phyloP scores from a whole-genome alignment of 2,113 vertebrate genomes.

The Datnioides undecimradiatus region DNA sequence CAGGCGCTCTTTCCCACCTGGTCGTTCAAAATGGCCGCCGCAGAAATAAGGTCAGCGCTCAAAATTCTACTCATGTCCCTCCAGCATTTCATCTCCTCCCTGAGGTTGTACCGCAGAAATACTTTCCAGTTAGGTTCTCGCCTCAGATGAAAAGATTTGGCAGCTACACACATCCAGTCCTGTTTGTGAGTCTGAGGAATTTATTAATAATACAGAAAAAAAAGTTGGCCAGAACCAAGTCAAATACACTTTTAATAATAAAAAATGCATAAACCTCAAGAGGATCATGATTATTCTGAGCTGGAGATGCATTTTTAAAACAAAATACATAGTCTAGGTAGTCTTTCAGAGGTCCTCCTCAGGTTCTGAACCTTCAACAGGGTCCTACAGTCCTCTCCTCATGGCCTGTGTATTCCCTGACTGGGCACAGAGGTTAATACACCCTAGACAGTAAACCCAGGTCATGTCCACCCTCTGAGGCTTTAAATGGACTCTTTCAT shows the following conservation, averaged over 20 bases:
- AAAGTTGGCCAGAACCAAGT: background rate
- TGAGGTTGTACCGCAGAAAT: conserved; percentile 34
- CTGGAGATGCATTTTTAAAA: background rate
- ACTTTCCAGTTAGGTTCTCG: conserved; percentile 36
- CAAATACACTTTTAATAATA: background rate
- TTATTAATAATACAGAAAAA: conserved; percentile 19
- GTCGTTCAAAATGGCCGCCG: conserved; percentile 13
- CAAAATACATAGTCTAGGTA: background rate
- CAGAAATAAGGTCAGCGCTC: conserved; percentile 29
- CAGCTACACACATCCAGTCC: conserved; percentile 7
- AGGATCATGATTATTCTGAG: background rate
- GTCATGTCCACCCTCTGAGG: conserved; percentile 61
- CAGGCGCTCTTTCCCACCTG: conserved; percentile 1
- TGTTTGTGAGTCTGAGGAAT: conserved; percentile 25
- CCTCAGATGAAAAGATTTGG: conserved; percentile 31
- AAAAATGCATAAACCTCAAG: background rate
- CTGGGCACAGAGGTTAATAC: conserved; percentile 50
- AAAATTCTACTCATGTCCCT: conserved; percentile 13
- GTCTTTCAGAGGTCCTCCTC: conserved; percentile 5
- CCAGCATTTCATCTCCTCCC: conserved; percentile 25
- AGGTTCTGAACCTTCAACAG: conserved; percentile 22
- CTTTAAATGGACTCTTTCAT: conserved; percentile 78
- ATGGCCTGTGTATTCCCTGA: conserved; percentile 18
- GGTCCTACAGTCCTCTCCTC: conserved; percentile 48
- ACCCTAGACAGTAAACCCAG: conserved; percentile 72